Percentiles rank a stretch among this genome's conserved stretches.
Evolutionary conservation across 1,140 invertebrate genomes (phyloP).

Genomic region (Drosophila pallidifrons): DNA sequence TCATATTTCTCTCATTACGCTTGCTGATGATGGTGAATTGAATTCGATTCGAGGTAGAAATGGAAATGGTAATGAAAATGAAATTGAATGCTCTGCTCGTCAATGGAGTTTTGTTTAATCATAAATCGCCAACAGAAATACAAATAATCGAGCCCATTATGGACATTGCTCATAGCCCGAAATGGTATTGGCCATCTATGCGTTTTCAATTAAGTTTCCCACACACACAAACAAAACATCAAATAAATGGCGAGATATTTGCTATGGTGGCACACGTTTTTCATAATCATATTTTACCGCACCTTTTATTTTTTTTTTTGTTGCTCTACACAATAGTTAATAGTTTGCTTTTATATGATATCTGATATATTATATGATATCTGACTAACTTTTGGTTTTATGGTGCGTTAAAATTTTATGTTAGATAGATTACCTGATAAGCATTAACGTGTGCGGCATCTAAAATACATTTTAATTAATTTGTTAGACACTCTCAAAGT

Average conservation of each 20-base stretch:
- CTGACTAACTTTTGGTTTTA: not conserved
- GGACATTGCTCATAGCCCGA: slow-evolving; percentile 17
- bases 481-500: no score
- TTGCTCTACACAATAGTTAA: not conserved
- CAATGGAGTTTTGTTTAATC: slow-evolving; percentile 40
- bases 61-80: slow-evolving; percentile 15
- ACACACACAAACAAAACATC: not conserved
- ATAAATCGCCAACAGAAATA: slow-evolving; percentile 31
- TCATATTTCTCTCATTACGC: slow-evolving; percentile 55
- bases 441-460: not conserved
- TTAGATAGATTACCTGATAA: slow-evolving; percentile 7
- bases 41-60: slow-evolving; percentile 1
- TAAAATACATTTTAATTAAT: no score
- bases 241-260: no score
- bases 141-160: slow-evolving; percentile 46
- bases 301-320: not conserved
- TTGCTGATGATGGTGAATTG: slow-evolving; percentile 32
- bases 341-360: slow-evolving; percentile 7
- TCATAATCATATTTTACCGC: not conserved
- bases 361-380: no score
- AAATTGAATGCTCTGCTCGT: slow-evolving; percentile 27
- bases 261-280: not conserved
- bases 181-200: slow-evolving; percentile 11
- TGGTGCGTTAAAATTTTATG: slow-evolving; percentile 1
- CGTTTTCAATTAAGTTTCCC: slow-evolving; percentile 31